These are phyloP conservation scores for Willowsia nigromaculata DNA, from an alignment of 2,888 invertebrate species.

Conservation along the genomic window DNA sequence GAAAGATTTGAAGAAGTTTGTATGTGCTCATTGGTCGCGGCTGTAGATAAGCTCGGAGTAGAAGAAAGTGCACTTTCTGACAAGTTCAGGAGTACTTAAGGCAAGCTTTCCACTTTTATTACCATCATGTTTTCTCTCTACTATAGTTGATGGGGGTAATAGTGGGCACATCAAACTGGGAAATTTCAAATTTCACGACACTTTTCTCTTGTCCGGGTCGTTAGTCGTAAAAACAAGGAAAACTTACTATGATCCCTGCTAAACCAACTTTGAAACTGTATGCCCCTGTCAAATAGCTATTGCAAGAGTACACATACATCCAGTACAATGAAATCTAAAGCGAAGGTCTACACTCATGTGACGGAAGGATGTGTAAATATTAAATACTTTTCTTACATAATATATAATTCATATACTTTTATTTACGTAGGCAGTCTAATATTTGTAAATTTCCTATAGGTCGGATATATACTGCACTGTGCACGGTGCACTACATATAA, in stretches of 20 bases:
- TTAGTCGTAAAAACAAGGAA: conserved; percentile 57
- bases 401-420: not conserved
- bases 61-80: conserved; percentile 60
- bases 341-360: not conserved
- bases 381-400: not conserved
- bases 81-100: conserved; percentile 66
- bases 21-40: too few species aligned
- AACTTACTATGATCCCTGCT: conserved; percentile 29
- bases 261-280: conserved; percentile 47
- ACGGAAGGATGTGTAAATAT: not conserved
- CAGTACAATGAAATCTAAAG: not conserved
- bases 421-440: not conserved
- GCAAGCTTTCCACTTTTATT: conserved; percentile 42
- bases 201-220: conserved; percentile 61
- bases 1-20: too few species aligned
- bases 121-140: conserved; percentile 14
- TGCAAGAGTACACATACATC: not conserved
- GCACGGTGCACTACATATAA: not conserved
- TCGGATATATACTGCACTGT: too few species aligned
- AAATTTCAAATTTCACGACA: conserved; percentile 63
- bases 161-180: conserved; percentile 39
- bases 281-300: conserved; percentile 33
- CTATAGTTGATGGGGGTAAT: conserved; percentile 37
- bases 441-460: not conserved
- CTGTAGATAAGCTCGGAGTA: conserved; percentile 46